These are phyloP conservation scores for Chrysoperla carnea DNA, from an alignment of 1,140 invertebrate species.

Conservation along the genomic window DNA sequence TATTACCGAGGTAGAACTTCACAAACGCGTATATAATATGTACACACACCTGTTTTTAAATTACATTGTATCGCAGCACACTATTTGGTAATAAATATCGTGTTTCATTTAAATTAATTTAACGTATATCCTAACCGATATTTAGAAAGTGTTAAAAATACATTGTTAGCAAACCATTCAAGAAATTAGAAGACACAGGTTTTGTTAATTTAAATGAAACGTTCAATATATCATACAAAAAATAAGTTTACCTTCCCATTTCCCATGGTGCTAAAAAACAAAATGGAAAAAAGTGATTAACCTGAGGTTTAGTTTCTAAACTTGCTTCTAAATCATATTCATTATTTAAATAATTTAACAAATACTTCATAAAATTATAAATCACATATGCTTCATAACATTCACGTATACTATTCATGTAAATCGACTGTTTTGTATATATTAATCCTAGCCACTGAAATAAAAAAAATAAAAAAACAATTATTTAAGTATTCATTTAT, in stretches of 20 bases:
- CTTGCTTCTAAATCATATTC: slow-evolving; percentile 63
- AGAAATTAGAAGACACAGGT: not conserved
- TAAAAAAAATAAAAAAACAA: slow-evolving; percentile 3
- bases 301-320: slow-evolving; percentile 68
- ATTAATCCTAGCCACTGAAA: slow-evolving; percentile 67
- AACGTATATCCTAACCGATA: too few species aligned
- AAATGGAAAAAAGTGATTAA: slow-evolving; percentile 68
- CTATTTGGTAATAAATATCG: too few species aligned
- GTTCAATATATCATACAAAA: not conserved
- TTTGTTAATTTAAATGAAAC: not conserved
- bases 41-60: too few species aligned
- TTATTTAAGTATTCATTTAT: too few species aligned
- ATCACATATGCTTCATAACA: slow-evolving; percentile 96
- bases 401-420: slow-evolving; percentile 80
- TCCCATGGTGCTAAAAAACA: slow-evolving; percentile 72
- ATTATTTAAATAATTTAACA: slow-evolving; percentile 77
- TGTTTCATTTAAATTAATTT: too few species aligned
- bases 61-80: too few species aligned
- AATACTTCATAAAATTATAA: slow-evolving; percentile 93
- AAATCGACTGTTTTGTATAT: slow-evolving; percentile 72
- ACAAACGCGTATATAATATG: too few species aligned
- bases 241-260: slow-evolving; percentile 51
- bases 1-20: too few species aligned
- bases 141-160: too few species aligned
- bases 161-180: not conserved